Percentiles rank a stretch among this genome's conserved stretches.
These are phyloP conservation scores for Phainopepla nitens DNA, from an alignment of 2,113 vertebrate species.

Conservation along the genomic window DNA sequence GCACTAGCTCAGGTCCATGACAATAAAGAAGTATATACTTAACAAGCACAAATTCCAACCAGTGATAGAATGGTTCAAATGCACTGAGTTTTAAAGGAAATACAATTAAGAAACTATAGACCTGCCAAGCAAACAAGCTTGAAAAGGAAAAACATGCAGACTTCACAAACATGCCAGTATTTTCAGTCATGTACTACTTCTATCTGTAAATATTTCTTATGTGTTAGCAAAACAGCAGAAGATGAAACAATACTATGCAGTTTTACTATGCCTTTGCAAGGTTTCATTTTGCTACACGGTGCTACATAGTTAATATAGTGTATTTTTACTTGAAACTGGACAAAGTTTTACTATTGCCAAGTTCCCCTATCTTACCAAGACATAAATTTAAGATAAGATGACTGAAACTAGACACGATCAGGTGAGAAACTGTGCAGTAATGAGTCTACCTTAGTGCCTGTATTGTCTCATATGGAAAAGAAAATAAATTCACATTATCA, in stretches of 20 bases:
- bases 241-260: background rate
- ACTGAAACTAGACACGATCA: background rate
- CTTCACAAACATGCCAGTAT: background rate
- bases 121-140: background rate
- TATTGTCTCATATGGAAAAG: background rate
- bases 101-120: background rate
- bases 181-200: background rate
- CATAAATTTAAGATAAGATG: background rate
- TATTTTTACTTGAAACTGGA: background rate
- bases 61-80: background rate
- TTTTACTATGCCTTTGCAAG: background rate
- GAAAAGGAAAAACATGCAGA: background rate
- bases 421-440: background rate
- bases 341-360: background rate
- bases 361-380: background rate
- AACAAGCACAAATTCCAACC: background rate
- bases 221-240: background rate
- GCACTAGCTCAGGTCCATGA: background rate
- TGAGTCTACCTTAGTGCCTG: background rate
- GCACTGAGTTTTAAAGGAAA: background rate
- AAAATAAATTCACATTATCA: background rate
- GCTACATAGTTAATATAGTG: background rate
- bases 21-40: background rate
- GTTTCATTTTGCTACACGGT: background rate
- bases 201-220: background rate